Evolutionary conservation across 2,888 invertebrate genomes (phyloP).

Genomic region (Lycophotia porphyrea): DNA sequence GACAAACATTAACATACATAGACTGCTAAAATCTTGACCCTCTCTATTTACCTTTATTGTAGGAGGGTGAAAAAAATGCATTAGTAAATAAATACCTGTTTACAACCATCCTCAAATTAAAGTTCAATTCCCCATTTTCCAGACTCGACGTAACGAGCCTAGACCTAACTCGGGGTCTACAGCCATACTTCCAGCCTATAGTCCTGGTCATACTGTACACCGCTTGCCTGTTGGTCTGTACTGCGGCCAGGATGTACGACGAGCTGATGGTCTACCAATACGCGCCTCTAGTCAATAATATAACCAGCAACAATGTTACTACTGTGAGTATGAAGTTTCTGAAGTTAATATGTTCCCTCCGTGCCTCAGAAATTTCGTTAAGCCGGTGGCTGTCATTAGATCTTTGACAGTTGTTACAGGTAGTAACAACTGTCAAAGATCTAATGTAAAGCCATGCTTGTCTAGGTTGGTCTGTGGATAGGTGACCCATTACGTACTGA

Average conservation of each 20-base stretch:
- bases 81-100: neutral
- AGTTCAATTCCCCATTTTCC: conserved; percentile 40
- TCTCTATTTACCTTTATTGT: neutral
- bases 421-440: too few relatives aligned
- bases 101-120: neutral
- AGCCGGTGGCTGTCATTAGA: too few relatives aligned
- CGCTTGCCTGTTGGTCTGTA: conserved; percentile 84
- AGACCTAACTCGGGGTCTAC: conserved; percentile 81
- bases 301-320: conserved; percentile 82
- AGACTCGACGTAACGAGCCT: conserved; percentile 85
- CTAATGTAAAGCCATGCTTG: too few relatives aligned
- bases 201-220: conserved; percentile 86
- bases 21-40: neutral
- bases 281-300: conserved; percentile 76
- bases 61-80: neutral
- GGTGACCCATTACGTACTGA: too few relatives aligned
- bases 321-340: conserved; percentile 72
- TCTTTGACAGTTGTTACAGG: too few relatives aligned
- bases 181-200: conserved; percentile 87
- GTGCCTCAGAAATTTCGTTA: too few relatives aligned
- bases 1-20: neutral
- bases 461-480: too few relatives aligned
- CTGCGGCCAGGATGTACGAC: conserved; percentile 86
- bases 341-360: too few relatives aligned
- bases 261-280: conserved; percentile 89